These are phyloP conservation scores for Noctua fimbriata DNA, from an alignment of 2,888 invertebrate species.

Conservation along the genomic window DNA sequence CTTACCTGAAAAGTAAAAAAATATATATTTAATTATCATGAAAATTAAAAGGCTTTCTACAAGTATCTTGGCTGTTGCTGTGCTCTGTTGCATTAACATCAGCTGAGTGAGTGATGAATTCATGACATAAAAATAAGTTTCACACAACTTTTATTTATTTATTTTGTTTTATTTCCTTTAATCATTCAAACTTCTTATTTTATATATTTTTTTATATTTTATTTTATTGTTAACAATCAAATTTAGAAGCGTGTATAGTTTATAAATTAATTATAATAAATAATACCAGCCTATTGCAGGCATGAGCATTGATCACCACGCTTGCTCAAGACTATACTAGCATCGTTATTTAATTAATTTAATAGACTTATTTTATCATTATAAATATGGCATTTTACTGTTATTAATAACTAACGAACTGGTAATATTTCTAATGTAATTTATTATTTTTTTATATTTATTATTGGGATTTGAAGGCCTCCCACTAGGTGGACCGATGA, in stretches of 20 bases:
- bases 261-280: background rate
- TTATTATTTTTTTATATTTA: too few relatives aligned
- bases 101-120: background rate
- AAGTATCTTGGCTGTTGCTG: background rate
- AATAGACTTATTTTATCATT: background rate
- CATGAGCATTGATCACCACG: too few relatives aligned
- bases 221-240: background rate
- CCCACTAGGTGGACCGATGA: too few relatives aligned
- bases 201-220: too few relatives aligned
- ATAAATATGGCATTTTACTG: background rate
- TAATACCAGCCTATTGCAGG: too few relatives aligned
- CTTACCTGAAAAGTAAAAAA: slow-evolving; percentile 47
- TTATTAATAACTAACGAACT: too few relatives aligned
- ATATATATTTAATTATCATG: background rate
- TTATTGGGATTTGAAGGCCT: too few relatives aligned
- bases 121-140: background rate
- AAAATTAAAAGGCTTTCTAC: background rate
- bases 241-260: background rate
- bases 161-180: too few relatives aligned
- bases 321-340: too few relatives aligned
- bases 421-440: background rate
- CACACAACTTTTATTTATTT: background rate
- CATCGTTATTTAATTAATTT: background rate
- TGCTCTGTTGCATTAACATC: background rate
- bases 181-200: too few relatives aligned